Evolutionary conservation across 2,113 vertebrate species (phyloP), one percentile per base, ranked within the genome.

Genomic region (Sphyrna mokarran): DNA sequence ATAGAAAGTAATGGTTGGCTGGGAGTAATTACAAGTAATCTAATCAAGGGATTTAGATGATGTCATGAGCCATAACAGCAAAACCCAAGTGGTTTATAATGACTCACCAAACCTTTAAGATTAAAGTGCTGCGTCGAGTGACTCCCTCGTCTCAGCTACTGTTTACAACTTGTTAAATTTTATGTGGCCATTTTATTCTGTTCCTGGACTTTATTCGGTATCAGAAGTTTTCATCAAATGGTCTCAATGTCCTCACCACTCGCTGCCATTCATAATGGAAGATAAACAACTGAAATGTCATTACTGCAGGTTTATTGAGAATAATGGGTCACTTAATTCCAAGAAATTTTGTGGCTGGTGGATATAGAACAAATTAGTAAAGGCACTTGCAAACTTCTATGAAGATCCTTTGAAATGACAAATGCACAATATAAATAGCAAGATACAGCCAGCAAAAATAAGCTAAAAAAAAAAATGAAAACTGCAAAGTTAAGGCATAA

Each of bases 391-490:
- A 87, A 54, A 54, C 3, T 63, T 93, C 20, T 93, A 33, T 93
- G 33, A 66, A 68, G 58, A 61, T 66, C 90, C 14, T 66, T n/a
- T 20, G 33, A 66, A 13, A 58, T 10, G n/a, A 4, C 87, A 90
- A 90, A 13, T 54, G 16, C 54, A 61, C 11, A 29, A 89, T 54
- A 33, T 33, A 90, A 54, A 90, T 58, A 22, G 54, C 48, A 29
- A 89, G 26, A 58, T 61, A 58, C 33, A 26, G 33, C 16, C 40
- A 48, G 83, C 87, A 61, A 29, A 33, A 90, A n/a, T 33, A 54
- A 90, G 29, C 87, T 90, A 26, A 90, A 33, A 90, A 90, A 90
- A 90, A 90, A 90, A 90, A 90, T 26, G 87, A n/a, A 83, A 83
- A 43, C n/a, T 80, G 76, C 76, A 37, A 8, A 78, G n/a, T 18